A percentile compares a stretch with the other conserved stretches of the same genome.
These are phyloP conservation scores for Anas bernieri DNA, from an alignment of 2,797 vertebrate genomes.

Conservation along the genomic window DNA sequence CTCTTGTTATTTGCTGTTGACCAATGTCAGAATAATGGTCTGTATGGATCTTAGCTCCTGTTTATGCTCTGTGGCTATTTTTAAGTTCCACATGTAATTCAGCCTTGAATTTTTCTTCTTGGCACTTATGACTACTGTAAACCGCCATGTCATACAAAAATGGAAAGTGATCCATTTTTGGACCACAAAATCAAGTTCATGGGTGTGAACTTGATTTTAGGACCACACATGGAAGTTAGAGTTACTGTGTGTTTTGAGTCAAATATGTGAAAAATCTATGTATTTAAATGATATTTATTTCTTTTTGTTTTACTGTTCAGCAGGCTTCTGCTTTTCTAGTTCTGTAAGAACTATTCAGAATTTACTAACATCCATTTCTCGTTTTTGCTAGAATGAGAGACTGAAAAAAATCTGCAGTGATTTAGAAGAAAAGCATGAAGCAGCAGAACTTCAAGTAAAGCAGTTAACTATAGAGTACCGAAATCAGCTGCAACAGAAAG, in stretches of 20 bases:
- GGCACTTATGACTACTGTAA: neutral
- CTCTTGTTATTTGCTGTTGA: neutral
- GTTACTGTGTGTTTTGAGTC: neutral
- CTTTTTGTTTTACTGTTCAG: neutral
- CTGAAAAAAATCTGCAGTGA: constrained; percentile 87
- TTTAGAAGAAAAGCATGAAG: constrained; percentile 94
- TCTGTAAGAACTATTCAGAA: neutral
- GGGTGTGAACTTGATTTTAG: accelerated
- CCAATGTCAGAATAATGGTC: neutral
- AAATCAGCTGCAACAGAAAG: constrained; percentile 91
- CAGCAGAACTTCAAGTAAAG: constrained; percentile 93
- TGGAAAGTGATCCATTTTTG: neutral
- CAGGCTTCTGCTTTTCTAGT: neutral
- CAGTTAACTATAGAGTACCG: constrained; percentile 90
- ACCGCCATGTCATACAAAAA: neutral
- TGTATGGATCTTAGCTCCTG: neutral
- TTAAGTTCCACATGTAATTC: neutral
- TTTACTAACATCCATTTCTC: neutral
- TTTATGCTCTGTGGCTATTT: neutral
- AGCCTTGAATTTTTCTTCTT: neutral
- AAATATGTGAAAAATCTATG: neutral
- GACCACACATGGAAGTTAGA: neutral
- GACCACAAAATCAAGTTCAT: neutral
- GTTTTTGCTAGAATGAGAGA: constrained; percentile 87
- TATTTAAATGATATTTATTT: neutral